Evolutionary conservation across 2,113 vertebrate species (phyloP).

Genomic region (Oreocharis arfaki): DNA sequence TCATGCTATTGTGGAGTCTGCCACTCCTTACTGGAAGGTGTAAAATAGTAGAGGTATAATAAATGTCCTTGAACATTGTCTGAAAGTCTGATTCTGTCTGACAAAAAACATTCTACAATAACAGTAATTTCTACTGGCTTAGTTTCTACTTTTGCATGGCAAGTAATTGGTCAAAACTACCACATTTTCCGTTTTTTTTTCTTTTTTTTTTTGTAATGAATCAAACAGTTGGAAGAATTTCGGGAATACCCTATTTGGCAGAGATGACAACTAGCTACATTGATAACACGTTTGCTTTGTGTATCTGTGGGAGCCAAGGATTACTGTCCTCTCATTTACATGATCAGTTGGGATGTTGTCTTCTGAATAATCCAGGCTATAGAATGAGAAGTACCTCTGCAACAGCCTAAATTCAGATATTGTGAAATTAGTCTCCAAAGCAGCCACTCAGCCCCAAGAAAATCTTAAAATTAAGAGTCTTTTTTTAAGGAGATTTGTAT

Average conservation of each 20-base stretch:
- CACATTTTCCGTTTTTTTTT: neutral
- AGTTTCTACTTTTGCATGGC: neutral
- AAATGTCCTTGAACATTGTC: neutral
- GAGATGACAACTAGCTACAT: neutral
- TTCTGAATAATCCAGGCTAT: neutral
- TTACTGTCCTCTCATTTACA: neutral
- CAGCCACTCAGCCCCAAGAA: neutral
- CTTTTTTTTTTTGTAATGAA: neutral
- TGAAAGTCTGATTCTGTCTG: neutral
- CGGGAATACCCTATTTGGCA: neutral
- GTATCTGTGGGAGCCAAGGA: neutral
- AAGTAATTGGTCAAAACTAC: neutral
- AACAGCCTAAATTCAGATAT: neutral
- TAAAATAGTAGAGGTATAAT: neutral
- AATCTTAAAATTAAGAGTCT: neutral
- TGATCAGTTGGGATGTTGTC: neutral
- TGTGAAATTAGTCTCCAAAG: neutral
- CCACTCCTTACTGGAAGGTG: neutral
- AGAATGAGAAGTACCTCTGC: neutral
- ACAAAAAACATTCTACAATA: neutral
- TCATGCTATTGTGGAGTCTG: neutral
- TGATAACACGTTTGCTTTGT: neutral
- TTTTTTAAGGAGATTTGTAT: neutral
- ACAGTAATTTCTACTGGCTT: neutral
- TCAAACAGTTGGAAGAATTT: neutral